Evolutionary conservation across 1,140 invertebrate genomes (phyloP).

Genomic region (Drosophila athabasca): DNA sequence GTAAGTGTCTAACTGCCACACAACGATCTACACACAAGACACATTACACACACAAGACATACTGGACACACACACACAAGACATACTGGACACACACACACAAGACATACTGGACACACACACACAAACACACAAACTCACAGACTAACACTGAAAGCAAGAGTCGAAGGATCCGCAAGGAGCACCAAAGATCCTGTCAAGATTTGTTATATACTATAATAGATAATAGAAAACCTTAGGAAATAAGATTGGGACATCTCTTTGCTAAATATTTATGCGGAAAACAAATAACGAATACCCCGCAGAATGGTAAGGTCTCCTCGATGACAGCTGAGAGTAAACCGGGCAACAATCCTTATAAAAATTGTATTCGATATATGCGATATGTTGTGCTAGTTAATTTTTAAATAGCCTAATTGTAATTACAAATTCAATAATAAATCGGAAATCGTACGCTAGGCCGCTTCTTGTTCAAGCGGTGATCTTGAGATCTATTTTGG

Average conservation of each 20-base stretch:
- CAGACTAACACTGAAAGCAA: slow-evolving; percentile 1
- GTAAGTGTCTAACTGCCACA: slow-evolving; percentile 15
- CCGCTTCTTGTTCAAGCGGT: slow-evolving; percentile 3
- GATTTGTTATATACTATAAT: slow-evolving; percentile 50
- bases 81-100: neutral
- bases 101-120: slow-evolving; percentile 1
- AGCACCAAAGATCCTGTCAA: slow-evolving; percentile 70
- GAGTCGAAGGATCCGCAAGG: slow-evolving; percentile 47
- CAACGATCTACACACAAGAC: no score
- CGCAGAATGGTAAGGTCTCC: neutral
- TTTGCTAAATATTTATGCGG: neutral
- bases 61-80: no score
- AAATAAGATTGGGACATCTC: slow-evolving; percentile 16
- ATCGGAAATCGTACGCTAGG: neutral
- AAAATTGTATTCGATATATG: slow-evolving; percentile 20
- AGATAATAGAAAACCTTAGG: neutral
- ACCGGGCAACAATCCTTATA: neutral
- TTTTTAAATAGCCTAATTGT: slow-evolving; percentile 53
- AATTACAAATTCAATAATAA: slow-evolving; percentile 36
- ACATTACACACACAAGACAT: no score
- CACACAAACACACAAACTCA: neutral
- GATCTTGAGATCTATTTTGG: slow-evolving; percentile 9
- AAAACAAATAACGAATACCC: neutral
- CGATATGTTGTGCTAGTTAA: slow-evolving; percentile 57
- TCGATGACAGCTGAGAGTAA: neutral